Conservation (phyloP, 2,888 invertebrate genomes). For the Macrostomum cliftonense region DNA sequence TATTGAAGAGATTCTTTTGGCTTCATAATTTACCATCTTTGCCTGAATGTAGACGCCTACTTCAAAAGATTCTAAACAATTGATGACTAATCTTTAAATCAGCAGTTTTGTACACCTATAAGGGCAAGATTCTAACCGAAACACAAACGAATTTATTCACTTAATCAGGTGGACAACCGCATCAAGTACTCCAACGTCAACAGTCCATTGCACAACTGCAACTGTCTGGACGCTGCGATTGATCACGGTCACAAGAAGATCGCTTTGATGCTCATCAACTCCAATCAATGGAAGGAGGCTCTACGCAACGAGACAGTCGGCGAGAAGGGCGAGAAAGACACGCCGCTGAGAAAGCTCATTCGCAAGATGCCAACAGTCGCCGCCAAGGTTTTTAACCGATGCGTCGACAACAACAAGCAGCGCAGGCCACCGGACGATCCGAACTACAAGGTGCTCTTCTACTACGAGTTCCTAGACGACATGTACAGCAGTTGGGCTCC, state of each 20-base stretch:
- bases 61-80: too few species aligned
- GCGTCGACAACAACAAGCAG: conserved; percentile 22
- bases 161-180: too few species aligned
- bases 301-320: conserved; percentile 33
- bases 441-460: conserved; percentile 34
- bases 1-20: too few species aligned
- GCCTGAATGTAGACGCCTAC: too few species aligned
- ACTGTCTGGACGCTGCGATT: conserved; percentile 38
- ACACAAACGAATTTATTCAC: too few species aligned
- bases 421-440: conserved; percentile 20
- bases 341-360: conserved; percentile 41
- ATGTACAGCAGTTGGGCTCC: conserved; percentile 32
- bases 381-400: conserved; percentile 28
- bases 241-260: conserved; percentile 33
- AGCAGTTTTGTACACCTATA: too few species aligned
- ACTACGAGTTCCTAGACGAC: conserved; percentile 42
- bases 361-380: conserved; percentile 40
- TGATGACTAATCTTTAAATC: too few species aligned
- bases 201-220: conserved; percentile 20
- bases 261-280: conserved; percentile 34
- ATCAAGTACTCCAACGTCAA: too few species aligned
- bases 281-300: conserved; percentile 34
- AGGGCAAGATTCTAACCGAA: too few species aligned
- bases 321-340: conserved; percentile 25
- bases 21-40: too few species aligned